Percentiles rank a stretch among this genome's conserved stretches.
Conservation (phyloP, 2,797 vertebrate genomes). For the Acanthurus leucopareius region DNA sequence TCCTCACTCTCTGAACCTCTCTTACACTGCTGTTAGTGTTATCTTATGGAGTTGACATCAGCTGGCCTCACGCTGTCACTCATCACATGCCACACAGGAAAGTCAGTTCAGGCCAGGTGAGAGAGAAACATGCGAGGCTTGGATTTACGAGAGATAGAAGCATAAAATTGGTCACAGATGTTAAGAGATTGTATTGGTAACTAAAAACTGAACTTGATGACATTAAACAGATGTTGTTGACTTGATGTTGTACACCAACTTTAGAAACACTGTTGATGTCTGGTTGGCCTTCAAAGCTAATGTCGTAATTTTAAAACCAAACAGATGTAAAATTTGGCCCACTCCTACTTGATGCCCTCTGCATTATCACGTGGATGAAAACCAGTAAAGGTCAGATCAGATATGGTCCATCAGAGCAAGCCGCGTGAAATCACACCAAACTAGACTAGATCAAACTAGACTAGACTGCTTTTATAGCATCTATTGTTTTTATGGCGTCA, state of each 20-base stretch:
- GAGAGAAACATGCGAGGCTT: not conserved
- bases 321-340: not conserved
- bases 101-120: conserved; percentile 21
- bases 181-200: conserved; percentile 7
- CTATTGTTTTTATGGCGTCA: conserved; percentile 38
- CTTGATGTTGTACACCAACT: not conserved
- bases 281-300: conserved; percentile 2
- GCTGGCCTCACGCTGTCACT: conserved; percentile 31
- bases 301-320: not conserved
- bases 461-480: conserved; percentile 17
- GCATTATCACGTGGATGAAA: not conserved
- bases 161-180: not conserved
- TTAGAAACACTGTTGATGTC: not conserved
- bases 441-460: conserved; percentile 25
- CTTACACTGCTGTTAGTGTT: conserved; percentile 49
- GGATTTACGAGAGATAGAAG: not conserved
- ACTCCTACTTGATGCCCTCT: not conserved
- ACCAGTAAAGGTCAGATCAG: conserved; percentile 23
- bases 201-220: not conserved
- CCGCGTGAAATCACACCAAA: conserved; percentile 20
- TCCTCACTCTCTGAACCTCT: conserved; percentile 23
- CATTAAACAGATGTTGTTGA: not conserved
- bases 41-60: conserved; percentile 37
- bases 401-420: conserved; percentile 26
- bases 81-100: conserved; percentile 37